Evolutionary conservation across 2,797 vertebrate genomes (phyloP).

Genomic region (Crotalus adamanteus): DNA sequence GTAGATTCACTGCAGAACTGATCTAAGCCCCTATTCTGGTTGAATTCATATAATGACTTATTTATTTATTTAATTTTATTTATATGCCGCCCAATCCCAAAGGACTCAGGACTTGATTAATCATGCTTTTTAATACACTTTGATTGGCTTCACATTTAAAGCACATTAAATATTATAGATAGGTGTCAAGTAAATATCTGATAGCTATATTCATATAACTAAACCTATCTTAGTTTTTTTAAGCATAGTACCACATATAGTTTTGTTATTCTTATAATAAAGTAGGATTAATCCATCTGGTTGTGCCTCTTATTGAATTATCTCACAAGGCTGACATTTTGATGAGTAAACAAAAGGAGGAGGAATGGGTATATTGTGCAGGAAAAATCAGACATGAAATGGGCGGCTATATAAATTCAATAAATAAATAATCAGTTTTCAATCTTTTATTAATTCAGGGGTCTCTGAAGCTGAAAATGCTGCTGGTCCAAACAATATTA

Average conservation of each 20-base stretch:
- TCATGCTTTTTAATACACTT: not conserved
- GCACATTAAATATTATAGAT: not conserved
- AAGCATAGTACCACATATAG: not conserved
- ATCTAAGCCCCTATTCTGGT: not conserved
- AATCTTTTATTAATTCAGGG: not conserved
- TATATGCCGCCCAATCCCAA: no score
- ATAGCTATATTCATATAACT: not conserved
- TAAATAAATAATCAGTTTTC: not conserved
- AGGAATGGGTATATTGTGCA: not conserved
- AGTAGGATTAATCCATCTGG: not conserved
- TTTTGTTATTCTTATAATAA: not conserved
- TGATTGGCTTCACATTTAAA: not conserved
- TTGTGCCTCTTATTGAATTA: not conserved
- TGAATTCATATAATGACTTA: not conserved
- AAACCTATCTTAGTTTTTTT: not conserved
- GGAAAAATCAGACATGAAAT: not conserved
- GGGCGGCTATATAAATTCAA: not conserved
- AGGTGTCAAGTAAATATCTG: not conserved
- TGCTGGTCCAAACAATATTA: not conserved
- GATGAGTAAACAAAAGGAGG: not conserved
- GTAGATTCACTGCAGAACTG: not conserved
- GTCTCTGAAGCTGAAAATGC: no score
- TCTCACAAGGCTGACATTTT: not conserved
- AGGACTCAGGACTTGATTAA: not conserved
- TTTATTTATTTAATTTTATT: no score